phyloP scores from a whole-genome alignment of 2,797 vertebrate species.

The Hipposideros larvatus region DNA sequence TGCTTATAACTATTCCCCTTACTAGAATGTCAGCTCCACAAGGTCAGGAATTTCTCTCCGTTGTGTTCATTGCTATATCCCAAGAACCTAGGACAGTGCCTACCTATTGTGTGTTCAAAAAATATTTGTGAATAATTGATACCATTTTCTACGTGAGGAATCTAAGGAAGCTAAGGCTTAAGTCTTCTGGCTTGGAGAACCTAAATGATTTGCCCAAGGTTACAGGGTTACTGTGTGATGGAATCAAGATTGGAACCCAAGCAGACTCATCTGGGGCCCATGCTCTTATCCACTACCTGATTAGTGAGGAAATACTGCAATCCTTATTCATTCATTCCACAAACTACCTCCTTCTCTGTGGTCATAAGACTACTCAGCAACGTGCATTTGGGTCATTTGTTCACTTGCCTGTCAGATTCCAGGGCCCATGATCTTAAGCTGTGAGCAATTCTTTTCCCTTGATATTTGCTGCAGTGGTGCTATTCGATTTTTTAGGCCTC shows the following conservation, averaged over 20 bases:
- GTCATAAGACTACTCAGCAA: background rate
- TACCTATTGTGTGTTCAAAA: background rate
- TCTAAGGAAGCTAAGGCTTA: slow-evolving; percentile 12
- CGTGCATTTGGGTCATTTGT: slow-evolving; percentile 30
- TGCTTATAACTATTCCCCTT: background rate
- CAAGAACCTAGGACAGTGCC: background rate
- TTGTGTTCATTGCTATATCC: background rate
- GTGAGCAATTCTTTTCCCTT: background rate
- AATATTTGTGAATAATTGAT: background rate
- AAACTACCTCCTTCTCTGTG: slow-evolving; percentile 15
- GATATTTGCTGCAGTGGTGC: background rate
- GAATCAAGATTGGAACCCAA: slow-evolving; percentile 30
- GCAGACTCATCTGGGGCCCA: background rate
- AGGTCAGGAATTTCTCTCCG: background rate
- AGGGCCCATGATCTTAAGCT: background rate
- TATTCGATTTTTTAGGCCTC: slow-evolving; percentile 28
- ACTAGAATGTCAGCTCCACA: background rate
- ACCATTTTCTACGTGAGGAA: slow-evolving; percentile 20
- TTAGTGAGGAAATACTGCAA: background rate
- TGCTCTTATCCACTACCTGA: background rate
- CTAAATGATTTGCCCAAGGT: background rate
- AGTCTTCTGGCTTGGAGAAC: background rate
- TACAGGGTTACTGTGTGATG: background rate
- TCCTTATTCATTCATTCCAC: background rate
- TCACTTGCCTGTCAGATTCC: background rate